Evolutionary conservation across 2,113 vertebrate species (phyloP).

Genomic region (Oceanodroma tethys): DNA sequence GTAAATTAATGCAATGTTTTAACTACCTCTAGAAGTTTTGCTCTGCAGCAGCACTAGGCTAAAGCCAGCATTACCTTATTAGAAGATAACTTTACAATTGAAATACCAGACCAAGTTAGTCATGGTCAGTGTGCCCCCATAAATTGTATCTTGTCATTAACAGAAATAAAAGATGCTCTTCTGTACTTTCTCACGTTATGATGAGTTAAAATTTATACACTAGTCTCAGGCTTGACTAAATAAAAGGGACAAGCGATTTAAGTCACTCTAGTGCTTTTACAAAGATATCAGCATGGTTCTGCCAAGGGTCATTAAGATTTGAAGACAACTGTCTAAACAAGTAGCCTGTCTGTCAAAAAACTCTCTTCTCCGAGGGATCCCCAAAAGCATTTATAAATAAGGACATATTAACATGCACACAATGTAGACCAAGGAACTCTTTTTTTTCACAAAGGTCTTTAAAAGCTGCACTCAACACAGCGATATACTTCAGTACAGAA

Average conservation of each 20-base stretch:
- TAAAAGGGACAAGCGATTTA: neutral
- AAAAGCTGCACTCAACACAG: neutral
- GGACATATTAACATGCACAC: neutral
- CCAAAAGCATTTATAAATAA: constrained; percentile 42
- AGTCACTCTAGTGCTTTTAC: constrained; percentile 11
- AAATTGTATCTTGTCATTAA: neutral
- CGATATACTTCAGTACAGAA: neutral
- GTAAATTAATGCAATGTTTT: neutral
- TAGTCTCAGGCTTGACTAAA: constrained; percentile 27
- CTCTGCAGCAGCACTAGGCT: neutral
- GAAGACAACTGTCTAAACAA: constrained; percentile 54
- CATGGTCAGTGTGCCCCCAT: neutral
- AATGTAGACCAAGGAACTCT: neutral
- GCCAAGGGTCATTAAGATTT: constrained; percentile 51
- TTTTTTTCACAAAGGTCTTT: neutral
- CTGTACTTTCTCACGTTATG: constrained; percentile 6
- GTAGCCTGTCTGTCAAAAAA: constrained; percentile 14
- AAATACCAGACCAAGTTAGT: constrained; percentile 1
- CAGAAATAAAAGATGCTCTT: neutral
- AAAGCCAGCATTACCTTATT: neutral
- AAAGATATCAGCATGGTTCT: neutral
- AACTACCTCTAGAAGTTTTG: neutral
- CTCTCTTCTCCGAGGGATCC: neutral
- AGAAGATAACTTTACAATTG: neutral
- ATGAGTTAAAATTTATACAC: neutral